Evolutionary conservation across 2,888 invertebrate genomes (phyloP).

Genomic region (Cinara cedri): DNA sequence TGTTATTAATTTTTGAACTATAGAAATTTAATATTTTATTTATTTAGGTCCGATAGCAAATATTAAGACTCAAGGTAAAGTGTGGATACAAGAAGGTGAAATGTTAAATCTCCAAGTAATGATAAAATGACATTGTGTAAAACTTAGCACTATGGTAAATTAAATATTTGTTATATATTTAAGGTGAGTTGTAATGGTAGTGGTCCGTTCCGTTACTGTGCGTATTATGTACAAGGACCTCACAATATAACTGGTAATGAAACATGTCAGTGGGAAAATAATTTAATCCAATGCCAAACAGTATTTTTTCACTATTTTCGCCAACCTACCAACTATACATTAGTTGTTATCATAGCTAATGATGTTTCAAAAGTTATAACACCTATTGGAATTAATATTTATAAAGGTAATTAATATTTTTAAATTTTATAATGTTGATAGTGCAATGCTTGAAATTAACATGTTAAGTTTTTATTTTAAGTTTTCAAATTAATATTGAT

Average conservation of each 20-base stretch:
- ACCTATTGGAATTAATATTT: constrained; percentile 79
- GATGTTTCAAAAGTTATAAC: constrained; percentile 74
- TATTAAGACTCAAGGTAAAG: constrained; percentile 75
- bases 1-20: neutral
- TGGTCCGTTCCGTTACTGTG: constrained; percentile 75
- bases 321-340: constrained; percentile 74
- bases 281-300: constrained; percentile 67
- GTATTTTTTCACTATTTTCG: constrained; percentile 73
- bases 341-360: constrained; percentile 80
- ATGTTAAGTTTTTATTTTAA: neutral
- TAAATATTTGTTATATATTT: neutral
- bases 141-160: neutral
- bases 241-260: constrained; percentile 71
- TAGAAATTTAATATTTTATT: constrained; percentile 28
- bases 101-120: constrained; percentile 72
- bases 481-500: neutral
- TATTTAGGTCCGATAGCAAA: constrained; percentile 74
- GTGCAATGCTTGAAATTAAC: too few species aligned
- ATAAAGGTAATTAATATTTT: constrained; percentile 71
- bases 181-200: constrained; percentile 74
- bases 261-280: constrained; percentile 67
- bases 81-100: constrained; percentile 84
- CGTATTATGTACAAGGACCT: constrained; percentile 69
- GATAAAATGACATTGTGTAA: neutral
- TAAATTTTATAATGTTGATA: neutral